Percentiles rank a stretch among this genome's conserved stretches.
phyloP scores from a whole-genome alignment of 1,140 invertebrate species.

The Eumeta japonica region DNA sequence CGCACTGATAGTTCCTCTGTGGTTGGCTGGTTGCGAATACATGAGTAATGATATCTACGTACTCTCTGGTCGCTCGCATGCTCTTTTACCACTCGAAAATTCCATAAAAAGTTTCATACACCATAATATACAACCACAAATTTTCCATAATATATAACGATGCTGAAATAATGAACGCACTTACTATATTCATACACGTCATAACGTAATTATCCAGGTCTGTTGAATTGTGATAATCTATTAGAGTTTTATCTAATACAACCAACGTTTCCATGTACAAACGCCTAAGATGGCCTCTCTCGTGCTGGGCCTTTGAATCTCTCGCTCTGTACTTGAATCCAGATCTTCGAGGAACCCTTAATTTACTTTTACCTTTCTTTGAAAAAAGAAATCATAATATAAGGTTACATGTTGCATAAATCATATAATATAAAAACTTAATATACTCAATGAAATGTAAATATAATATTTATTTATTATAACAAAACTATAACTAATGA shows the following conservation, averaged over 20 bases:
- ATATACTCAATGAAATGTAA: not conserved
- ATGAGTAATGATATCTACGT: no score
- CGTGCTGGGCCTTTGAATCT: not conserved
- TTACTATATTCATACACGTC: constrained; percentile 67
- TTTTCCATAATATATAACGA: not conserved
- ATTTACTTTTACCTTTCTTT: constrained; percentile 16
- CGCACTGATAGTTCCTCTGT: no score
- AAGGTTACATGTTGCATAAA: no score
- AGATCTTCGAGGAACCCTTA: constrained; percentile 11
- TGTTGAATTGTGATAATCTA: constrained; percentile 59
- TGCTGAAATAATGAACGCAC: constrained; percentile 7
- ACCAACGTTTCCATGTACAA: constrained; percentile 53
- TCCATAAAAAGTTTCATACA: no score
- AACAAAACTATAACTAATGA: not conserved
- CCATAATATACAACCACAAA: no score
- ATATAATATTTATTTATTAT: not conserved
- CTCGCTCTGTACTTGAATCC: not conserved
- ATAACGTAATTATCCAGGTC: constrained; percentile 64
- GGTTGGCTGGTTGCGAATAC: no score
- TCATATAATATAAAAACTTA: not conserved
- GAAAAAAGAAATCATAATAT: no score
- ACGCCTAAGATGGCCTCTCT: constrained; percentile 17
- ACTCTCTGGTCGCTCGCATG: no score
- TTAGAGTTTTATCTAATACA: constrained; percentile 63
- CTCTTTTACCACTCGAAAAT: no score